phyloP scores from a whole-genome alignment of 2,797 vertebrate genomes.

The Sebastes reedi region DNA sequence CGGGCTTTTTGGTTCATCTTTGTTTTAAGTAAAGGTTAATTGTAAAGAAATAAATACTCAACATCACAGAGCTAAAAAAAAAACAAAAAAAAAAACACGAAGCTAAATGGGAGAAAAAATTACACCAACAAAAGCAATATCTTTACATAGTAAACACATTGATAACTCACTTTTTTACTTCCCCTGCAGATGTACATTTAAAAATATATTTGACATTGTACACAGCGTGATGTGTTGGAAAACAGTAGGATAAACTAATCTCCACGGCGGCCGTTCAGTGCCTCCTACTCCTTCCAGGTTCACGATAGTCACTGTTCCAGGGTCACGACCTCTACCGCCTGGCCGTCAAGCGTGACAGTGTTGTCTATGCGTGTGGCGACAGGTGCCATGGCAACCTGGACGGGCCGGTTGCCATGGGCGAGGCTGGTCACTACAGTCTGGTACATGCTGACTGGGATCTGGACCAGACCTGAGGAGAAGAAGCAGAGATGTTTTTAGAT shows the following conservation, averaged over 20 bases:
- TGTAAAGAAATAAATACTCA: constrained; percentile 78
- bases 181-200: constrained; percentile 75
- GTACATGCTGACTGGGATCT: constrained; percentile 99
- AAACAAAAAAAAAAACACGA: neutral
- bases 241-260: constrained; percentile 53
- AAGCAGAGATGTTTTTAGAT: neutral
- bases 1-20: constrained; percentile 74
- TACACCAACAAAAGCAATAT: constrained; percentile 60
- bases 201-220: constrained; percentile 81
- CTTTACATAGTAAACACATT: constrained; percentile 82
- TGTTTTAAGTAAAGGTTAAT: constrained; percentile 64
- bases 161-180: constrained; percentile 59
- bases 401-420: constrained; percentile 94
- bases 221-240: constrained; percentile 62
- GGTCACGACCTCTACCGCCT: constrained; percentile 97
- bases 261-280: constrained; percentile 56
- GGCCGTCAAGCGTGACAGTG: constrained; percentile 94
- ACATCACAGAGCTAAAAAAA: constrained; percentile 68
- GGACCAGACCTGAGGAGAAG: constrained; percentile 88
- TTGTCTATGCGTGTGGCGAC: constrained; percentile 94
- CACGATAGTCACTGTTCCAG: constrained; percentile 89
- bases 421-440: constrained; percentile 98
- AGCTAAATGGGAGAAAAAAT: constrained; percentile 37
- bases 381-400: constrained; percentile 98
- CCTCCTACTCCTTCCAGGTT: constrained; percentile 46